Base-by-base conservation (phyloP, 1,140 invertebrate species). In the Yoshiicerus persimilis region DNA sequence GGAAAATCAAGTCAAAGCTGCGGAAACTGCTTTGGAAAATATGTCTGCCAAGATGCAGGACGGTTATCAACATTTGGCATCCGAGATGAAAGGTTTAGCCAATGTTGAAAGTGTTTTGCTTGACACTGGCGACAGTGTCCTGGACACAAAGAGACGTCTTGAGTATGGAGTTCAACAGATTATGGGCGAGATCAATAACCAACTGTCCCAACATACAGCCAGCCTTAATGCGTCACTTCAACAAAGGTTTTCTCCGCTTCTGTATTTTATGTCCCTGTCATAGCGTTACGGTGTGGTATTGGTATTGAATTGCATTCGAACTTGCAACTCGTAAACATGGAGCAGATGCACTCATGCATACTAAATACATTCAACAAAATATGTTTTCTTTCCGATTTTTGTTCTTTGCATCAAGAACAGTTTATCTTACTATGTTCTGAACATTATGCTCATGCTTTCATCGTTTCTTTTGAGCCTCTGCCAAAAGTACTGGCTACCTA, bases 161-260 rank as follows among this genome's bases (percentile, higher is more conserved):
- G 97, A 97, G 91, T 97, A 97, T 90, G 96, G 96, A 0, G 95
- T 97, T 0, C 95, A 97, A 91, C 96, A 97, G 92, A 96, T 97
- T 90, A 93, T 97, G n/a, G 92, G 95, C n/a, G 96, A 97, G 92
- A 93, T 97, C 30, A 94, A 94, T 5, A 95, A 96, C 75, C 91
- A 96, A 6, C 93, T 97, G 1, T 95, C 95, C 91, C 93, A 93
- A 11, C 95, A 96, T 91, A 93, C 95, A 6, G 94, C 93, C 64
- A 94, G 94, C 62, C 93, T 97, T 20, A 96, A 96, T 91, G 92
- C 92, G 0, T 95, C 96, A 13, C 91, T 97, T 9, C 4, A 94
- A 94, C 88, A 92, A 94, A 56, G 95, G 95, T 89, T 38, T 77
- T 41, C 8, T 4, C 9, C 23, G 36, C 34, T 83, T 13, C 27